Evolutionary conservation across 1,140 invertebrate genomes (phyloP).

Genomic region (Drosophila varians): DNA sequence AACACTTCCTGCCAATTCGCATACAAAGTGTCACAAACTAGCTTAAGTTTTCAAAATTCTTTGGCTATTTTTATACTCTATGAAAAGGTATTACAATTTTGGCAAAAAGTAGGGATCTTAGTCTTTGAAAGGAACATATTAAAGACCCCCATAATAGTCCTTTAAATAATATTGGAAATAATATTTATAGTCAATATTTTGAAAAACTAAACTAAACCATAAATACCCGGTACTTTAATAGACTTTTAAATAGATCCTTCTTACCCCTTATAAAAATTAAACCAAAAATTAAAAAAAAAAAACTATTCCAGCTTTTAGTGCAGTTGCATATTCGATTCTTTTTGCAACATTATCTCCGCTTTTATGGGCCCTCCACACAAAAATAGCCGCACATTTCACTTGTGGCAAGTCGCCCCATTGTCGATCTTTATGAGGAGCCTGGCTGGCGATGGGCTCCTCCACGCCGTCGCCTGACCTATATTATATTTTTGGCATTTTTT

Average conservation of each 20-base stretch:
- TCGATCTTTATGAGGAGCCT: slow-evolving; percentile 27
- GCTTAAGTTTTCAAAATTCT: neutral
- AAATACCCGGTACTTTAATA: neutral
- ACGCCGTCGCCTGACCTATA: slow-evolving; percentile 65
- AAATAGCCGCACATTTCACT: slow-evolving; percentile 7
- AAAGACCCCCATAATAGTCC: too few relatives aligned
- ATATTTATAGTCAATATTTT: too few relatives aligned
- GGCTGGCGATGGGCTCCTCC: too few relatives aligned
- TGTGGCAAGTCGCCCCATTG: slow-evolving; percentile 37
- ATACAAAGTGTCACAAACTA: slow-evolving; percentile 33
- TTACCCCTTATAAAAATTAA: too few relatives aligned
- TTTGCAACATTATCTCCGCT: neutral
- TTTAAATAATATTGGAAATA: too few relatives aligned
- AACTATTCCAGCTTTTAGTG: neutral
- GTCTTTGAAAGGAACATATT: too few relatives aligned
- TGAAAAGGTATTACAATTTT: neutral
- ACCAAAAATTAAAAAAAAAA: neutral
- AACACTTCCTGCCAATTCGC: slow-evolving; percentile 30
- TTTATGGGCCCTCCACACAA: slow-evolving; percentile 10
- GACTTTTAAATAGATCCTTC: too few relatives aligned
- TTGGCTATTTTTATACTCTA: neutral
- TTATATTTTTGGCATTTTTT: slow-evolving; percentile 72
- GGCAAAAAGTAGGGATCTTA: neutral
- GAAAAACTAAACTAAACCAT: neutral
- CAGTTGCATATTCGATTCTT: neutral